Base-by-base conservation (phyloP, 2,113 vertebrate species). In the Cricetomys ansorgei region DNA sequence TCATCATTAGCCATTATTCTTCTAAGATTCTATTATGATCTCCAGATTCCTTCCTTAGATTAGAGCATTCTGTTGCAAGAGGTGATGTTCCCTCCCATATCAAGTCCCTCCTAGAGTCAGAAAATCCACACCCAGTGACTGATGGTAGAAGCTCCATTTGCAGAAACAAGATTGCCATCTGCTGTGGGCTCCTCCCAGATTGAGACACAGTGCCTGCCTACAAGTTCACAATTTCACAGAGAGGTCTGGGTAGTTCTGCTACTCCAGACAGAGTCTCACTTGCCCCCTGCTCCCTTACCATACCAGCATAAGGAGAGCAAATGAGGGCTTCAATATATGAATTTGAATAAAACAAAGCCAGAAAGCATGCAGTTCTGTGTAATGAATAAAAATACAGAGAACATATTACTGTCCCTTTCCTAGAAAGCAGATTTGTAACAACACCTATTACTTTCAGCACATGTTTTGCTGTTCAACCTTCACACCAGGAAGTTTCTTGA, bases 241-340 rank as follows among this genome's bases (percentile, higher is more conserved):
- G 59, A 83, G 17, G 43, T 16, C 48, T 64, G 4, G 1, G 70
- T 55, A 5, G 12, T 37, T 21, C 43, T 67, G 19, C 27, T 13
- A 19, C 1, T 5, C 45, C 23, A 16, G 62, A 34, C 25, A 50
- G 45, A 5, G 23, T 70, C 57, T 75, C 34, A 13, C 15, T 77
- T 59, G 29, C 7, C 45, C 23, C 9, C 2, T 19, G 0, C 31
- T n/a, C 2, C 7, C 19, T 1, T 10, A 27, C 29, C 23, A 88
- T n/a, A 17, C 3, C 48, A 29, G 27, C 27, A 55, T 6, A 62
- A 88, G 69, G 40, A 45, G 34, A 65, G 57, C 69, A 86, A 37
- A 37, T 7, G 6, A 79, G 45, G 50, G 37, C 40, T 25, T 8
- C 50, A 65, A 40, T 2, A 45, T 94, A 62, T 57, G 19, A 64